Base-by-base conservation (phyloP, 92 coral and sea anemone species). In the Phenganax subtilis region DNA sequence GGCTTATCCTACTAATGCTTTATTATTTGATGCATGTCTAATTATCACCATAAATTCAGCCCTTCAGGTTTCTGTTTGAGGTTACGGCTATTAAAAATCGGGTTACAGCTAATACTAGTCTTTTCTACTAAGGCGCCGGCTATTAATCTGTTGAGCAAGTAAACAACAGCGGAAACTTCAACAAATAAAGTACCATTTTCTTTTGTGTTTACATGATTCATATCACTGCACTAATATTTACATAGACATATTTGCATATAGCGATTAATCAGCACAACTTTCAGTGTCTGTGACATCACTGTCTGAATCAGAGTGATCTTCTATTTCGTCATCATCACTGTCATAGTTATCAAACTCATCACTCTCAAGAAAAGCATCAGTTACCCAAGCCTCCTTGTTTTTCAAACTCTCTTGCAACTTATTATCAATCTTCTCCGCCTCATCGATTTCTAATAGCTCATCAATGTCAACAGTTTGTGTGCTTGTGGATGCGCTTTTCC, bases 321-420 rank as follows among this genome's bases (percentile, higher is more conserved):
- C 66, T 12, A 60, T 60, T 60, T 60, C 66, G 15, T 60, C 25
- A 60, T 60, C 66, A 60, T 60, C 66, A 60, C 66, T 60, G 66
- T 65, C 71, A 65, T 65, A 12, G 12, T 62, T n/a, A n/a, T n/a
- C 69, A 15, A 10, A 17, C 37, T 65, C 71, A 66, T 66, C 51
- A 61, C 67, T 61, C 67, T 12, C 67, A 61, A 61, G n/a, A 61
- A 61, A 61, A 12, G 28, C 25, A 28, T 61, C 67, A 8, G 67
- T 61, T 15, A 61, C 25, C 72, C 72, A 66, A 66, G 72, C 72
- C 20, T 66, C 72, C 31, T 66, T 66, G 72, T 66, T 66, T 66
- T 66, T 66, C 72, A 66, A 30, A 30, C 72, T 66, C 14, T 66
- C 51, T 66, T 66, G 72, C 37, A 66, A 66, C 12, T 66, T 4